These are phyloP conservation scores for Criorhina ranunculi DNA, from an alignment of 2,888 invertebrate genomes.

Conservation along the genomic window DNA sequence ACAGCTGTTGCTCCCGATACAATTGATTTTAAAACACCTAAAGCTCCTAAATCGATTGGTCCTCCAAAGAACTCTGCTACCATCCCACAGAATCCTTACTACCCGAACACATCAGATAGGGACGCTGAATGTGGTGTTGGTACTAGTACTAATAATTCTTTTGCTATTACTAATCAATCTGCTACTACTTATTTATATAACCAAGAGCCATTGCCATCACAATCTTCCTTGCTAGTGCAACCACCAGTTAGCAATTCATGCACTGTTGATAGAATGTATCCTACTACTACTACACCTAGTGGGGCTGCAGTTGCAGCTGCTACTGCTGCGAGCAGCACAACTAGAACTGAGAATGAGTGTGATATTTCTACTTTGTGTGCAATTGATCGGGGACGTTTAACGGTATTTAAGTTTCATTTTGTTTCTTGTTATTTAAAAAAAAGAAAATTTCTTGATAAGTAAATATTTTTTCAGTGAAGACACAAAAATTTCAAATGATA, in stretches of 20 bases:
- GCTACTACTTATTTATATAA: conserved; percentile 71
- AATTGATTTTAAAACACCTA: conserved; percentile 83
- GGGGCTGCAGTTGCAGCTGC: conserved; percentile 52
- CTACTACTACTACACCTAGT: conserved; percentile 60
- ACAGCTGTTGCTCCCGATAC: conserved; percentile 50
- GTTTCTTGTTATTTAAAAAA: conserved; percentile 45
- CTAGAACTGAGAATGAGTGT: conserved; percentile 79
- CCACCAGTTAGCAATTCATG: conserved; percentile 78
- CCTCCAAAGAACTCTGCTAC: conserved; percentile 58
- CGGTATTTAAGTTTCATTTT: conserved; percentile 85
- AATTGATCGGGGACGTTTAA: conserved; percentile 82
- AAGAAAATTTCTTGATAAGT: conserved; percentile 20
- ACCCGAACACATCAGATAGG: conserved; percentile 50
- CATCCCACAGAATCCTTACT: conserved; percentile 27
- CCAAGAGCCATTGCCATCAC: conserved; percentile 78
- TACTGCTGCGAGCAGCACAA: conserved; percentile 84
- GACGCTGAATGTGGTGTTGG: conserved; percentile 77
- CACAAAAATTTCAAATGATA: conserved; percentile 37
- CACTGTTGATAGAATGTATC: conserved; percentile 76
- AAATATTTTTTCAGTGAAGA: conserved; percentile 52
- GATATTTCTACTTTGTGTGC: conserved; percentile 78
- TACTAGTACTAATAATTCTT: conserved; percentile 72
- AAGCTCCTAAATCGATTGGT: conserved; percentile 80
- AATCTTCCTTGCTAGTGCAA: conserved; percentile 68
- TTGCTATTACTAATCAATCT: conserved; percentile 57